Evolutionary conservation across 1,140 invertebrate species (phyloP), one percentile per base, ranked within the genome.

Genomic region (Hyposmocoma kahamanoa): DNA sequence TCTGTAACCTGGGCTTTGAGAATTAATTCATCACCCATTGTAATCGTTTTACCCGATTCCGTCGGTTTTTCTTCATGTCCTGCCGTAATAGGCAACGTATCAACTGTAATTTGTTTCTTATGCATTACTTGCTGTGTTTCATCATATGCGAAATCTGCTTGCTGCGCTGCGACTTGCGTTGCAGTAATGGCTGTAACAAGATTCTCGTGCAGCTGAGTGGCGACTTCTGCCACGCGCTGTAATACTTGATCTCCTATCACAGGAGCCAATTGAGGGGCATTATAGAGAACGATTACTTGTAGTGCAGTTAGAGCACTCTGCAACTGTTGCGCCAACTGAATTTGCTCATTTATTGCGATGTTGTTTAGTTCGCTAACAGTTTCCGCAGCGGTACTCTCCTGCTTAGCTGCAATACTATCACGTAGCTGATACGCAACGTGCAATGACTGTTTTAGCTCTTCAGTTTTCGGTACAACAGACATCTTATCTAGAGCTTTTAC

Each of bases 401-500:
- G 42, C 15, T 26, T 18, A 44, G 46, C 44, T 17, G 44, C 36
- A 36, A 63, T 59, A 13, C 19, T 67, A 11, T 70, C 54, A 22
- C 47, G 42, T 6, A 75, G 38, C 22, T 59, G 56, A 51, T 61
- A 50, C 11, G 64, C 68, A 34, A 62, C 24, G 21, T 55, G 39
- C 11, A 67, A 19, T 2, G 62, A 54, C 43, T 51, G 28, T 39
- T 54, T 49, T 20, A 69, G 24, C 18, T 59, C 36, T 22, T 59
- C 53, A 17, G 24, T 22, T 41, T 51, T n/a, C 22, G 20, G 13
- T 13, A 39, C 6, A 22, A 46, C 21, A 0, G 57, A 45, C 38
- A 68, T 24, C 19, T 67, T 38, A 0, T 43, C 47, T 5, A 72
- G 43, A n/a, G 51, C 30, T 43, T 60, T 42, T 13, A 45, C 21